These are phyloP conservation scores for Linhomoeus sp. DNA, from an alignment of 2,888 invertebrate species.

Conservation along the genomic window DNA sequence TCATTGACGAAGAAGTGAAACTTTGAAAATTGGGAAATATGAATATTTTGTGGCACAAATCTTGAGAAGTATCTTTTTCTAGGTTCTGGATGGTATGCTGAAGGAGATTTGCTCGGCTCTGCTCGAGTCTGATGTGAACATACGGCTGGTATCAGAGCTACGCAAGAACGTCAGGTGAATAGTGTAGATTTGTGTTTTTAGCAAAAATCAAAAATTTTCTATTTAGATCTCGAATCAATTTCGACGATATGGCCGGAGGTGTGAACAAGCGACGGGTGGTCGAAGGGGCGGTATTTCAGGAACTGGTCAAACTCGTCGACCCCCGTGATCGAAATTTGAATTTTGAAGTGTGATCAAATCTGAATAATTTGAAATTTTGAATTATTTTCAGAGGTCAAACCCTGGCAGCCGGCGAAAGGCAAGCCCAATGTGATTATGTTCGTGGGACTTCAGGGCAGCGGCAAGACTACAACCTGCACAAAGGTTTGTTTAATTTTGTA, in stretches of 20 bases:
- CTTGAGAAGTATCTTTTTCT: no score
- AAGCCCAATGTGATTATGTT: constrained; percentile 94
- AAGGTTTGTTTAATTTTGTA: no score
- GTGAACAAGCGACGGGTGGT: constrained; percentile 95
- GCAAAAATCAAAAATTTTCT: no score
- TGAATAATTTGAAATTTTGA: no score
- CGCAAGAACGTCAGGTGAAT: constrained; percentile 91
- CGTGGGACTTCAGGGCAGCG: constrained; percentile 95
- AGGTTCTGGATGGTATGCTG: constrained; percentile 95
- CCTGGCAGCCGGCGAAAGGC: constrained; percentile 84
- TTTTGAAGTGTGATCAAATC: no score
- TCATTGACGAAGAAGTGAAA: constrained; percentile 86
- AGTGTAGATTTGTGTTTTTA: no score
- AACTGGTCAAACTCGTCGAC: constrained; percentile 62
- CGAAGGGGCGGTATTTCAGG: constrained; percentile 88
- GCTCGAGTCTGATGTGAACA: constrained; percentile 86
- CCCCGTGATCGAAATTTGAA: no score
- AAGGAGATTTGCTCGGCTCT: constrained; percentile 82
- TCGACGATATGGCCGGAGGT: constrained; percentile 94
- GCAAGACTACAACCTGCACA: constrained; percentile 98
- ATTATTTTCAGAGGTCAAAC: constrained; percentile 89
- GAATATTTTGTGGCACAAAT: no score
- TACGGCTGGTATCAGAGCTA: constrained; percentile 75
- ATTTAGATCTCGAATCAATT: constrained; percentile 93
- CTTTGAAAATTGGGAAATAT: no score